Evolutionary conservation across 1,140 invertebrate genomes (phyloP).

Genomic region (Sinonovacula constricta): DNA sequence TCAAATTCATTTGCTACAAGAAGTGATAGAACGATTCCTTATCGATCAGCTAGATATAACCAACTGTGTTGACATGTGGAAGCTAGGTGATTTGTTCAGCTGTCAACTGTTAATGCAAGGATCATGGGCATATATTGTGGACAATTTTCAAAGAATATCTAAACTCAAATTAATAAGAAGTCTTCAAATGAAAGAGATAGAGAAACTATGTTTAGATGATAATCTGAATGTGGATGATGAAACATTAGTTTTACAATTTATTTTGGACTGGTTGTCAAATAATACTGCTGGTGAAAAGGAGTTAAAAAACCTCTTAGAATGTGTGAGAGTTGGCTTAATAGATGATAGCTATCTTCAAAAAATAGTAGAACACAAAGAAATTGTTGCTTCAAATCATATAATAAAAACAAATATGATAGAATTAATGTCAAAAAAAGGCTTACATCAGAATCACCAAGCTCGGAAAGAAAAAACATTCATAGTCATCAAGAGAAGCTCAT

Average conservation of each 20-base stretch:
- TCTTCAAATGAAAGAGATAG: slow-evolving; percentile 35
- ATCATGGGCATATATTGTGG: slow-evolving; percentile 32
- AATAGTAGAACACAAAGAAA: too few species aligned
- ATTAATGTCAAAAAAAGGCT: too few species aligned
- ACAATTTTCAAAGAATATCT: slow-evolving; percentile 35
- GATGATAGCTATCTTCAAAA: too few species aligned
- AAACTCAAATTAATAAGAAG: slow-evolving; percentile 20
- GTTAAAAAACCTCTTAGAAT: slow-evolving; percentile 25
- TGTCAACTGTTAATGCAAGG: slow-evolving; percentile 26
- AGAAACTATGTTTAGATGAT: slow-evolving; percentile 35
- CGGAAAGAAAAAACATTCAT: slow-evolving; percentile 48
- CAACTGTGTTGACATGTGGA: slow-evolving; percentile 56
- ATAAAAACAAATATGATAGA: too few species aligned
- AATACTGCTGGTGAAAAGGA: slow-evolving; percentile 2
- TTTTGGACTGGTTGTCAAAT: slow-evolving; percentile 40
- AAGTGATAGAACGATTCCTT: slow-evolving; percentile 46
- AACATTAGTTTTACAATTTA: slow-evolving; percentile 45
- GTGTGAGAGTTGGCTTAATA: slow-evolving; percentile 37
- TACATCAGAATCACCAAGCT: too few species aligned
- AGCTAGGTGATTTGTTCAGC: slow-evolving; percentile 11
- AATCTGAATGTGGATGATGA: slow-evolving; percentile 49
- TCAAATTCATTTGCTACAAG: slow-evolving; percentile 41
- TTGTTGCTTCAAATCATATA: too few species aligned
- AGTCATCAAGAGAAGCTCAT: slow-evolving; percentile 34
- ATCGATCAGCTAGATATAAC: slow-evolving; percentile 11